A percentile compares a stretch with the other conserved stretches of the same genome.
Conservation (phyloP, 1,140 invertebrate genomes). For the Trissolcus basalis region DNA sequence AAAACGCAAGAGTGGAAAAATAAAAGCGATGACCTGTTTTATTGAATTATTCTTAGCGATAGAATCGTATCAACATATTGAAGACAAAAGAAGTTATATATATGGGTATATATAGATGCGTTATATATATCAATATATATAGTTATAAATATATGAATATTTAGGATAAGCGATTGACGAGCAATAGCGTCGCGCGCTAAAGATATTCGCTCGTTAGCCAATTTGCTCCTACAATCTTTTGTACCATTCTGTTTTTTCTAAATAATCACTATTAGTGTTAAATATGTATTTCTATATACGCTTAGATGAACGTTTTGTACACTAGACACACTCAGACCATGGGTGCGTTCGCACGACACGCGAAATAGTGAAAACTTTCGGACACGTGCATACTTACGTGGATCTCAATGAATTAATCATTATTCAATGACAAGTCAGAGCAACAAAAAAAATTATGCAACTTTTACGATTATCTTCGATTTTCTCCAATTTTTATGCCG, state of each 20-base stretch:
- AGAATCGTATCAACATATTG: conserved; percentile 64
- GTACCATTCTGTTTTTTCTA: conserved; percentile 72
- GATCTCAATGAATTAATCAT: conserved; percentile 53
- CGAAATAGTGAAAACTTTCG: conserved; percentile 52
- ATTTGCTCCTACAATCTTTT: conserved; percentile 73
- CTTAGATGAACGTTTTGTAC: conserved; percentile 60
- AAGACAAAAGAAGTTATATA: conserved; percentile 50
- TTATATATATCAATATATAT: conserved; percentile 30
- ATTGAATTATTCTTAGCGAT: conserved; percentile 66
- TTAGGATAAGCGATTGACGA: conserved; percentile 60
- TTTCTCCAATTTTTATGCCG: conserved; percentile 34
- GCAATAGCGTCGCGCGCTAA: conserved; percentile 50
- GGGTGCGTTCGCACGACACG: conserved; percentile 59
- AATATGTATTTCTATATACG: conserved; percentile 62
- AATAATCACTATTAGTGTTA: conserved; percentile 69
- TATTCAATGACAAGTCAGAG: conserved; percentile 3
- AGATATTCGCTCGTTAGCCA: conserved; percentile 67
- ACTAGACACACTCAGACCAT: conserved; percentile 49
- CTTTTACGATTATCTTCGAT: background rate
- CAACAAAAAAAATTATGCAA: background rate
- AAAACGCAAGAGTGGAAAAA: conserved; percentile 15
- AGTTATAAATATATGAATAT: conserved; percentile 48
- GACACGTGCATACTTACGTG: conserved; percentile 58
- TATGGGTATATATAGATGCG: conserved; percentile 29
- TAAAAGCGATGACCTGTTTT: conserved; percentile 53